Percentiles rank a stretch among this genome's conserved stretches.
Conservation (phyloP, 1,140 invertebrate species). For the Coelopa frigida region DNA sequence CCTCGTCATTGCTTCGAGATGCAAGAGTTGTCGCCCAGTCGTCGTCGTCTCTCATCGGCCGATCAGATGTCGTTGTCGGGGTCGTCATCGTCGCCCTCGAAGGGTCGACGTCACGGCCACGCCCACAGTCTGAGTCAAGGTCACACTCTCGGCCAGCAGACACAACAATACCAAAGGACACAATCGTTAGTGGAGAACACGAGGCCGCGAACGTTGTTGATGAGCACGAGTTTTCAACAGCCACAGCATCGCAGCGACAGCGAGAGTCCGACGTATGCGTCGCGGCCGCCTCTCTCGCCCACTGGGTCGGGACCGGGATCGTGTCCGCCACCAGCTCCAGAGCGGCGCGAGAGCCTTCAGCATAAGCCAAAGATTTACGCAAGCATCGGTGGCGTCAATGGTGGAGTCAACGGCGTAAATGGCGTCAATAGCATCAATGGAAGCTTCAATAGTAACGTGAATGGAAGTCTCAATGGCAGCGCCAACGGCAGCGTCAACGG, state of each 20-base stretch:
- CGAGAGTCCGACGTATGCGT: slow-evolving; percentile 13
- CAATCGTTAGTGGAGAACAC: slow-evolving; percentile 28
- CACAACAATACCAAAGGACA: slow-evolving; percentile 25
- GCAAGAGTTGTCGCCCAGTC: no score
- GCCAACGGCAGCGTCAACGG: slow-evolving; percentile 9
- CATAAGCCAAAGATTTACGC: slow-evolving; percentile 41
- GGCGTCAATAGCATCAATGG: no score
- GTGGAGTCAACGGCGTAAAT: no score
- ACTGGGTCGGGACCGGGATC: no score
- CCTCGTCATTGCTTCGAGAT: no score
- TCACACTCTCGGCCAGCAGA: no score
- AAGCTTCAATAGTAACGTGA: no score
- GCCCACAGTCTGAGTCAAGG: not conserved
- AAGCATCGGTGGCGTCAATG: no score
- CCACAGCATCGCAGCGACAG: slow-evolving; percentile 17
- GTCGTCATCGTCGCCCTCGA: slow-evolving; percentile 10
- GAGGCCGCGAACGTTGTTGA: slow-evolving; percentile 9
- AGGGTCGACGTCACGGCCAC: slow-evolving; percentile 15
- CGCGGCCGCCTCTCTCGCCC: slow-evolving; percentile 21
- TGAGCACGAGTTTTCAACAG: no score
- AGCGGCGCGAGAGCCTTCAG: slow-evolving; percentile 36
- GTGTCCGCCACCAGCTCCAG: slow-evolving; percentile 32
- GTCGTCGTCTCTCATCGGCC: no score
- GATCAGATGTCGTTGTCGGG: no score
- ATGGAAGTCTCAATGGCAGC: no score